These are phyloP conservation scores for Xerus rutilus DNA, from an alignment of 2,797 vertebrate species.

Conservation along the genomic window DNA sequence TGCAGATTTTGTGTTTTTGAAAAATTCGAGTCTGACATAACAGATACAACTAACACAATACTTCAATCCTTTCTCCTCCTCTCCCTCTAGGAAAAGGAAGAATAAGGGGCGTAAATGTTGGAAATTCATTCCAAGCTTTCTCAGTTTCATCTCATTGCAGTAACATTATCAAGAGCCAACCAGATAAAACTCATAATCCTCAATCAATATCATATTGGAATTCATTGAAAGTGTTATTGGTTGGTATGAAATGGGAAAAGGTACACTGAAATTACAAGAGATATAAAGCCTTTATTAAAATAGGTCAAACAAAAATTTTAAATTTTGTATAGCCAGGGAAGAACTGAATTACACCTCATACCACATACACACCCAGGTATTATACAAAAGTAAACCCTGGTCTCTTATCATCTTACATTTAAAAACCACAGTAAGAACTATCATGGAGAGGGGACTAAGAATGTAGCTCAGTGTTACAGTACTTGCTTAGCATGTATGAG, in stretches of 20 bases:
- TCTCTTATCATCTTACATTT: background rate
- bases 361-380: background rate
- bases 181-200: background rate
- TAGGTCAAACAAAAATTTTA: background rate
- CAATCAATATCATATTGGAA: background rate
- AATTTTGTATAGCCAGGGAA: background rate
- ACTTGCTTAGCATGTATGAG: background rate
- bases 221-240: background rate
- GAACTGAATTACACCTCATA: slow-evolving; percentile 6
- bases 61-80: background rate
- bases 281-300: slow-evolving; percentile 10
- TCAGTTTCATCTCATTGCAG: background rate
- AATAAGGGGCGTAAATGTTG: background rate
- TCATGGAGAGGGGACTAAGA: background rate
- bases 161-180: background rate
- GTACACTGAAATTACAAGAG: background rate
- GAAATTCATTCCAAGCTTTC: background rate
- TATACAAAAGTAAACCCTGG: slow-evolving; percentile 38
- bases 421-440: background rate
- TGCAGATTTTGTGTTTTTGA: background rate
- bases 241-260: background rate
- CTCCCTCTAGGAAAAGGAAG: background rate
- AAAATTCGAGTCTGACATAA: slow-evolving; percentile 44
- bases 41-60: background rate
- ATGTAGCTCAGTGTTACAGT: background rate